Conservation (phyloP, 2,113 vertebrate genomes). For the Oriolus oriolus region DNA sequence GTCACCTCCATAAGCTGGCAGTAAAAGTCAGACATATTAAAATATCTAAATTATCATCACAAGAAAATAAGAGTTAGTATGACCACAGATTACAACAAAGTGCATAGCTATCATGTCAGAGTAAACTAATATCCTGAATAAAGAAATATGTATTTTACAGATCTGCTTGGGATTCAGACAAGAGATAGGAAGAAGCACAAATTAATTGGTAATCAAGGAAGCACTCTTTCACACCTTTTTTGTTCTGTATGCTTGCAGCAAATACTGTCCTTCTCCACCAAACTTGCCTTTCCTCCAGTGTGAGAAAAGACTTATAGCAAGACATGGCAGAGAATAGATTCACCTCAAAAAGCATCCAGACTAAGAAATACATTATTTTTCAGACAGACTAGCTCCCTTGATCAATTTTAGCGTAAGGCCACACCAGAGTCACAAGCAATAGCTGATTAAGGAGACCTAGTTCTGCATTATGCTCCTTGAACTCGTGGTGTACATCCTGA, state of each 20-base stretch:
- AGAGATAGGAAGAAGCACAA: not conserved
- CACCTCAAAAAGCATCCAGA: not conserved
- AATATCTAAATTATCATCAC: not conserved
- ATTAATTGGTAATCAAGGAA: not conserved
- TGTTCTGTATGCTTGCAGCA: not conserved
- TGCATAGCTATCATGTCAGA: not conserved
- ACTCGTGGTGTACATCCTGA: not conserved
- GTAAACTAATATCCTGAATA: not conserved
- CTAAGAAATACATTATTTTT: not conserved
- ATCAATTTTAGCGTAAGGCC: not conserved
- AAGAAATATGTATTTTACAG: not conserved
- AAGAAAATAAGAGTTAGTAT: not conserved
- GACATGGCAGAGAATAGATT: not conserved
- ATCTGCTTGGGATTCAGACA: not conserved
- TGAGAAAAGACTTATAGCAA: not conserved
- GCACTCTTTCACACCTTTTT: not conserved
- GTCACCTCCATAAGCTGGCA: slow-evolving; percentile 94
- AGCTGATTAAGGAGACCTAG: not conserved
- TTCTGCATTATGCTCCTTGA: not conserved
- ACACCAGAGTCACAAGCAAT: not conserved
- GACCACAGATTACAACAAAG: not conserved
- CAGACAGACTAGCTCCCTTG: not conserved
- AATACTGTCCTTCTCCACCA: not conserved
- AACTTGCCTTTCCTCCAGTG: not conserved
- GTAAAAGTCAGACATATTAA: slow-evolving; percentile 32